Evolutionary conservation across 2,888 invertebrate species (phyloP).

Genomic region (Odontocolon sp.): DNA sequence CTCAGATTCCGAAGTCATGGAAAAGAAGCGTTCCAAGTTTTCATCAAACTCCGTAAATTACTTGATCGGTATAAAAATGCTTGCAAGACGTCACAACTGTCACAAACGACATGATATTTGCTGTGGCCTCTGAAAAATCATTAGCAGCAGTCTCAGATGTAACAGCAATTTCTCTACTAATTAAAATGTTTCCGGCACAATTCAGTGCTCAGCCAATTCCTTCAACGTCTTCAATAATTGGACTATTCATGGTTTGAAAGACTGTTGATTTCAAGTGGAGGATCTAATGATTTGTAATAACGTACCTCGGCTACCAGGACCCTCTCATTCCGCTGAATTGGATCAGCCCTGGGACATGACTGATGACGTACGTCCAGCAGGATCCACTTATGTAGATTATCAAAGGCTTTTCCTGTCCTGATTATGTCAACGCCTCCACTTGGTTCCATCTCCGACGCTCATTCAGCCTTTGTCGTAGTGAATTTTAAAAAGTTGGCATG

Average conservation of each 20-base stretch:
- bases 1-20: background rate
- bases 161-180: conserved; percentile 36
- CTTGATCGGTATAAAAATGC: no score
- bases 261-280: conserved; percentile 79
- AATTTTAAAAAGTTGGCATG: background rate
- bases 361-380: conserved; percentile 40
- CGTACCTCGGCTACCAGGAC: conserved; percentile 65
- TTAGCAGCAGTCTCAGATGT: background rate
- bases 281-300: conserved; percentile 79
- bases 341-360: conserved; percentile 1
- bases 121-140: background rate
- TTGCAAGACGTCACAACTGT: background rate
- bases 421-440: background rate
- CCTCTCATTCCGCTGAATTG: conserved; percentile 48
- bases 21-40: background rate
- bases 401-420: conserved; percentile 68
- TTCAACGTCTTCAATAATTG: conserved; percentile 48
- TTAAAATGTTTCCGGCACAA: conserved; percentile 38
- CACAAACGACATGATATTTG: background rate
- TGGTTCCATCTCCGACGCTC: conserved; percentile 8
- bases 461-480: conserved; percentile 44
- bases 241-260: conserved; percentile 73
- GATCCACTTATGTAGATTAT: conserved; percentile 77
- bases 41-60: background rate
- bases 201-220: conserved; percentile 24